These are phyloP conservation scores for Mesoligia furuncula DNA, from an alignment of 2,888 invertebrate genomes.

Conservation along the genomic window DNA sequence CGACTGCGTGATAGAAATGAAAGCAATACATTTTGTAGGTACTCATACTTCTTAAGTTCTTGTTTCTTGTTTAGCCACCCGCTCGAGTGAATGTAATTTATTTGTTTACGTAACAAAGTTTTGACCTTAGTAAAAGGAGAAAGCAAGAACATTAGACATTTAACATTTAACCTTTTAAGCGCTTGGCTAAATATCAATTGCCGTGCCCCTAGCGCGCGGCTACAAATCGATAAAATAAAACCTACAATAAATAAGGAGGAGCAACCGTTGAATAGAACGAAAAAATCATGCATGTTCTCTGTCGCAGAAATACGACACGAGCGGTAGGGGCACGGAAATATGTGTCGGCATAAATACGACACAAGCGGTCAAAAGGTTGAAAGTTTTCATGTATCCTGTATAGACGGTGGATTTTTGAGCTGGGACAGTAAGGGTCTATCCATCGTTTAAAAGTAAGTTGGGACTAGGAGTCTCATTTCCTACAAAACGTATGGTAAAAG, in stretches of 20 bases:
- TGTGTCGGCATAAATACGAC: too few relatives aligned
- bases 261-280: too few relatives aligned
- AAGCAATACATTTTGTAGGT: not conserved
- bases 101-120: slow-evolving; percentile 29
- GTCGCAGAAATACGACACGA: too few relatives aligned
- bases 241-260: too few relatives aligned
- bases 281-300: too few relatives aligned
- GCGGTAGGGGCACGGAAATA: too few relatives aligned
- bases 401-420: not conserved
- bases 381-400: not conserved
- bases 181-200: too few relatives aligned
- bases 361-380: too few relatives aligned
- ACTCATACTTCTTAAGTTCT: not conserved
- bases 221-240: too few relatives aligned
- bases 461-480: not conserved
- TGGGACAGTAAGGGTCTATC: not conserved
- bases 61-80: slow-evolving; percentile 10
- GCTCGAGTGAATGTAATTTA: slow-evolving; percentile 25
- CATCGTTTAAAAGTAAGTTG: not conserved
- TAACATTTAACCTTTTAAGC: too few relatives aligned
- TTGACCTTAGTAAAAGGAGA: not conserved
- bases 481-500: not conserved
- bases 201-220: too few relatives aligned
- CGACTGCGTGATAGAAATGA: not conserved
- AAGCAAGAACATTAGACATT: slow-evolving; percentile 4